These are phyloP conservation scores for Chondrosia reniformis DNA, from an alignment of 37 sponge, comb jelly and placozoan genomes.

Conservation along the genomic window DNA sequence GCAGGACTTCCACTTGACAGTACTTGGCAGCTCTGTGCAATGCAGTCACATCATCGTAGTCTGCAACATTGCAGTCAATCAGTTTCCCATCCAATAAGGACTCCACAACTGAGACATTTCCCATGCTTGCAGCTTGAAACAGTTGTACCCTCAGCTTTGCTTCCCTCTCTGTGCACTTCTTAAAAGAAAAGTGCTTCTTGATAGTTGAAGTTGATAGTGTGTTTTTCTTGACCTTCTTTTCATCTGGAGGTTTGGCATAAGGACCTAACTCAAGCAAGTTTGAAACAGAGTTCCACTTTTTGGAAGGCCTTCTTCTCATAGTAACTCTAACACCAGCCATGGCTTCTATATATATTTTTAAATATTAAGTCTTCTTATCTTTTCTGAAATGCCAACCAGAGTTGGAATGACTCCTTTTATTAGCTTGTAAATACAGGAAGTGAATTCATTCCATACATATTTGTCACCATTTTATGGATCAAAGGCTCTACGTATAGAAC, in stretches of 20 bases:
- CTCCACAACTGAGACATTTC: background rate
- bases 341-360: background rate
- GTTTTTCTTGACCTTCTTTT: background rate
- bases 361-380: background rate
- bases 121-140: conserved; percentile 24
- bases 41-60: conserved; percentile 12
- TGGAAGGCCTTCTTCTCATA: conserved; percentile 2
- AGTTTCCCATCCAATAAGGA: background rate
- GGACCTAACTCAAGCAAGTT: conserved; percentile 9
- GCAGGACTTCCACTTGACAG: conserved; percentile 11
- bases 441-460: too few species aligned
- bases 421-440: too few species aligned
- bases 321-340: conserved; percentile 8
- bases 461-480: too few species aligned
- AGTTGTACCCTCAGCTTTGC: conserved; percentile 14
- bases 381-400: too few species aligned
- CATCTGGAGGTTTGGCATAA: conserved; percentile 5
- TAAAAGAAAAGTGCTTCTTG: conserved; percentile 12
- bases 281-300: conserved; percentile 23
- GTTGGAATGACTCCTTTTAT: too few species aligned
- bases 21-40: conserved; percentile 20
- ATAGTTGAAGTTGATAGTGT: background rate
- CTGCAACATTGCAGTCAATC: background rate
- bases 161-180: conserved; percentile 18
- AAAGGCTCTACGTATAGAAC: too few species aligned